These are phyloP conservation scores for Labeo rohita DNA, from an alignment of 2,113 vertebrate species.

Conservation along the genomic window DNA sequence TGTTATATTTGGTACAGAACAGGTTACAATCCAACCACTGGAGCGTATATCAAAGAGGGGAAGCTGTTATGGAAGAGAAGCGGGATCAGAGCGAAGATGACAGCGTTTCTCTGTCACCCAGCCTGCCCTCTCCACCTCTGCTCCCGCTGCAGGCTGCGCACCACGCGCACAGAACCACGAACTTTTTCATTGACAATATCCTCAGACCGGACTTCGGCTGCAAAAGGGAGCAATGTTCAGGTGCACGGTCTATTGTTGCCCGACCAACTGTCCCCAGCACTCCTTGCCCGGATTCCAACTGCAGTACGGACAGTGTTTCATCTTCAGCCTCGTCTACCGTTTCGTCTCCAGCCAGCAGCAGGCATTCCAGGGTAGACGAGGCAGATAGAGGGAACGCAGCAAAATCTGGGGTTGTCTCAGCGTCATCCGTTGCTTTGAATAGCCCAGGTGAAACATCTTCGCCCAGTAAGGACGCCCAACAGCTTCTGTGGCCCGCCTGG, in stretches of 20 bases:
- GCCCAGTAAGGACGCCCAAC: conserved; percentile 79
- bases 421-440: conserved; percentile 79
- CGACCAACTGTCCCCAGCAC: conserved; percentile 68
- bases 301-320: conserved; percentile 78
- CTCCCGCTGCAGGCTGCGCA: conserved; percentile 69
- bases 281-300: conserved; percentile 77
- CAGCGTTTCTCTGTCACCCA: conserved; percentile 68
- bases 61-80: conserved; percentile 76
- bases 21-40: conserved; percentile 50
- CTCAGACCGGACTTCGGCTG: conserved; percentile 89
- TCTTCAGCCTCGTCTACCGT: conserved; percentile 69
- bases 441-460: conserved; percentile 71
- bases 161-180: conserved; percentile 84
- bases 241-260: conserved; percentile 11
- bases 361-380: conserved; percentile 69
- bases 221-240: conserved; percentile 75
- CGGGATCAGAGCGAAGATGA: conserved; percentile 78
- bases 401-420: conserved; percentile 75
- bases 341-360: conserved; percentile 59
- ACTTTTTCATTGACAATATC: conserved; percentile 94
- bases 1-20: conserved; percentile 55
- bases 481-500: conserved; percentile 94
- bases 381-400: conserved; percentile 67
- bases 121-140: conserved; percentile 68
- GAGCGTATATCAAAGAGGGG: conserved; percentile 63